Conservation (phyloP, 2,888 invertebrate genomes). For the Strigamia transsilvanica region DNA sequence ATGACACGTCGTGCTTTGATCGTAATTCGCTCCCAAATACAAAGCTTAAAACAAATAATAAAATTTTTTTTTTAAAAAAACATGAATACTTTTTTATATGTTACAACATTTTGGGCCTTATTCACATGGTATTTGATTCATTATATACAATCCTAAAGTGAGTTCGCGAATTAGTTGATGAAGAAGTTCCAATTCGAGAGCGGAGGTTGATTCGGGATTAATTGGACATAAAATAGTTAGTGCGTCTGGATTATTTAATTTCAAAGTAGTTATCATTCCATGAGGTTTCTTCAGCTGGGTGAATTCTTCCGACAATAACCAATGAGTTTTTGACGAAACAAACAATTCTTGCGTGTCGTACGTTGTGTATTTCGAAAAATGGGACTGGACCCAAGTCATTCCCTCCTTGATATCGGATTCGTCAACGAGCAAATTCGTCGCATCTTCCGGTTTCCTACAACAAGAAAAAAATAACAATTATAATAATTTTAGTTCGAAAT, state of each 20-base stretch:
- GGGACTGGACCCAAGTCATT: neutral
- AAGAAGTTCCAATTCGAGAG: neutral
- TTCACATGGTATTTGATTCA: constrained; percentile 55
- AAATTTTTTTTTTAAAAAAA: neutral
- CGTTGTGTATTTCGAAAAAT: constrained; percentile 7
- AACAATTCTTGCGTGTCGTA: constrained; percentile 40
- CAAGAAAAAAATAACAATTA: neutral
- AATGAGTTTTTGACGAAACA: constrained; percentile 32
- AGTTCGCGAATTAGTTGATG: constrained; percentile 55
- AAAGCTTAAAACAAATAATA: constrained; percentile 39
- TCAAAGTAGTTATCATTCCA: constrained; percentile 25
- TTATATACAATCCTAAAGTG: constrained; percentile 54
- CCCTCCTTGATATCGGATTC: constrained; percentile 26
- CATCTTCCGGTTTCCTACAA: constrained; percentile 39
- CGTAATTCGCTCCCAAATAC: constrained; percentile 46
- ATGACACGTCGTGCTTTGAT: constrained; percentile 51
- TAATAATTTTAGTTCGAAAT: neutral
- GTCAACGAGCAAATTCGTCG: neutral
- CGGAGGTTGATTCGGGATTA: neutral
- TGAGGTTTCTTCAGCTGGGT: neutral
- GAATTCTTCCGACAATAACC: constrained; percentile 10
- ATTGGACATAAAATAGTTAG: constrained; percentile 32
- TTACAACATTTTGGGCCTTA: neutral
- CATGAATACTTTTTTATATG: neutral
- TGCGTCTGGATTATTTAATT: neutral